Evolutionary conservation across 2,113 vertebrate genomes (phyloP).

Genomic region (Brachyhypopomus gauderio): DNA sequence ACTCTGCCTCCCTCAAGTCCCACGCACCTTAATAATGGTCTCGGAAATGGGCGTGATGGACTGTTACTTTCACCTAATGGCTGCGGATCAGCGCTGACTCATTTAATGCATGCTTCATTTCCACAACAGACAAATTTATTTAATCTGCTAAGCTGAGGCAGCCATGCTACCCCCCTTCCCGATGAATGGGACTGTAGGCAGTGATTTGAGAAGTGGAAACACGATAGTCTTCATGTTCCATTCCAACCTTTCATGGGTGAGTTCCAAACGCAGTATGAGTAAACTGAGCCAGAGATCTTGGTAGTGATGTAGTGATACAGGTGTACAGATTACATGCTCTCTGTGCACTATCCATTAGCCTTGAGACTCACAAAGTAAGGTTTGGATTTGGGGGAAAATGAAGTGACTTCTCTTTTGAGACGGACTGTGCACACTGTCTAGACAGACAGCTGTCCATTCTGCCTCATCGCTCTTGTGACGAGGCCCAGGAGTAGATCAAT

Average conservation of each 20-base stretch:
- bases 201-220: slow-evolving; percentile 26
- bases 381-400: neutral
- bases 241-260: slow-evolving; percentile 19
- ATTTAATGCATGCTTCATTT: neutral
- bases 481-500: no score
- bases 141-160: slow-evolving; percentile 9
- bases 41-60: slow-evolving; percentile 29
- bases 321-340: neutral
- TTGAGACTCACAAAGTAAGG: neutral
- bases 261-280: neutral
- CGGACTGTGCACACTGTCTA: neutral
- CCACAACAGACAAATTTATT: neutral
- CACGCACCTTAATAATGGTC: slow-evolving; percentile 37
- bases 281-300: neutral
- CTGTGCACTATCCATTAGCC: neutral
- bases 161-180: neutral
- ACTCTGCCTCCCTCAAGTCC: slow-evolving; percentile 32
- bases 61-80: neutral
- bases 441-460: neutral
- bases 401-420: neutral
- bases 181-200: slow-evolving; percentile 21
- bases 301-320: neutral
- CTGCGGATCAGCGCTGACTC: slow-evolving; percentile 1
- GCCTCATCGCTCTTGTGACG: neutral
- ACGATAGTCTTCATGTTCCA: slow-evolving; percentile 14